phyloP scores from a whole-genome alignment of 2,888 invertebrate species.

The Tetrapedia diversipes region DNA sequence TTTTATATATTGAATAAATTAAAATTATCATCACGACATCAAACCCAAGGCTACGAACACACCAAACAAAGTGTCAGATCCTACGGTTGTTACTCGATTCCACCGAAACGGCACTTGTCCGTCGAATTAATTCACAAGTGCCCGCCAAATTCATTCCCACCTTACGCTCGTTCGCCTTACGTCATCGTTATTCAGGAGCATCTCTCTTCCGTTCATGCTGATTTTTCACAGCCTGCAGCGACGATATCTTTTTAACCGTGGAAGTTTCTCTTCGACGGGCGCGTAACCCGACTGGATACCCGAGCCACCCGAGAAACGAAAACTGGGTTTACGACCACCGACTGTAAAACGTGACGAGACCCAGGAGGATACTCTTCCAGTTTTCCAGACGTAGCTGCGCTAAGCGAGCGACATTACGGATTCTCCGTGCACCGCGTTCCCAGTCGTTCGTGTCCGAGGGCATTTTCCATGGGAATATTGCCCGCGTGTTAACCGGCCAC shows the following conservation, averaged over 20 bases:
- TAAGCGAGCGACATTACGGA: constrained; percentile 4
- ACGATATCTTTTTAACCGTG: background rate
- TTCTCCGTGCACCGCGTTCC: constrained; percentile 5
- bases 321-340: background rate
- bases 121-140: background rate
- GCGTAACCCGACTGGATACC: background rate
- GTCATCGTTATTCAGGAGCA: background rate
- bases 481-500: constrained; percentile 14
- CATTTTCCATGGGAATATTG: constrained; percentile 54
- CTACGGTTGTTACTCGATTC: background rate
- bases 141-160: background rate
- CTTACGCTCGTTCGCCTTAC: background rate
- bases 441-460: background rate
- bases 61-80: background rate
- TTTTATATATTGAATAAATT: no score
- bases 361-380: background rate
- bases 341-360: background rate
- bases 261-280: background rate
- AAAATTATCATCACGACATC: no score
- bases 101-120: background rate
- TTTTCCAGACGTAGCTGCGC: background rate
- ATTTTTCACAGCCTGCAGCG: background rate
- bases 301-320: background rate
- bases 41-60: background rate
- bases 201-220: constrained; percentile 1